Percentiles rank a stretch among this genome's conserved stretches.
Conservation (phyloP, 1,140 invertebrate genomes). For the Coboldia fuscipes region DNA sequence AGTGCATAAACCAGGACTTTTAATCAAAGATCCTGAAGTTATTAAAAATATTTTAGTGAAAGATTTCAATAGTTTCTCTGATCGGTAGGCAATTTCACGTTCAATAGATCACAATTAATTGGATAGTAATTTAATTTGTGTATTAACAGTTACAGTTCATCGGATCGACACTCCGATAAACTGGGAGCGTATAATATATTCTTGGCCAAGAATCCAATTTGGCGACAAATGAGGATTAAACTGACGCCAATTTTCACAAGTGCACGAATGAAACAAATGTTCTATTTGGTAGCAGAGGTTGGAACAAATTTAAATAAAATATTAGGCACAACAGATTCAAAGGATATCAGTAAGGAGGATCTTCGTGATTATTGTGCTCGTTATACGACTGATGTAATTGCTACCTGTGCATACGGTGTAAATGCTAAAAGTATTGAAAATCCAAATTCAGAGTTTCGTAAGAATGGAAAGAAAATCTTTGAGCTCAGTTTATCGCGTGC, state of each 20-base stretch:
- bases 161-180: not conserved
- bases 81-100: not conserved
- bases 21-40: constrained; percentile 26
- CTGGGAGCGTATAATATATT: constrained; percentile 3
- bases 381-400: constrained; percentile 34
- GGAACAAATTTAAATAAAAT: constrained; percentile 6
- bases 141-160: constrained; percentile 9
- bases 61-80: constrained; percentile 15
- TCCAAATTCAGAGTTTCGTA: constrained; percentile 22
- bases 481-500: constrained; percentile 27
- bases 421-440: constrained; percentile 27
- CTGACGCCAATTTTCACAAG: constrained; percentile 24
- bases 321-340: constrained; percentile 3
- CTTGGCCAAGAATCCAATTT: constrained; percentile 6
- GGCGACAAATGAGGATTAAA: constrained; percentile 23
- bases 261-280: constrained; percentile 24
- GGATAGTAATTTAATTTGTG: constrained; percentile 9
- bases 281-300: constrained; percentile 20
- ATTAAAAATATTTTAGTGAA: constrained; percentile 22
- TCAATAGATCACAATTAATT: not conserved
- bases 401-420: constrained; percentile 32
- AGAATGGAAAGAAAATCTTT: constrained; percentile 23
- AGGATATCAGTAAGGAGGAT: constrained; percentile 5
- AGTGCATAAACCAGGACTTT: constrained; percentile 17
- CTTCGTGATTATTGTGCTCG: no score